Evolutionary conservation across 1,140 invertebrate species (phyloP).

Genomic region (Rhagoletis zephyria): DNA sequence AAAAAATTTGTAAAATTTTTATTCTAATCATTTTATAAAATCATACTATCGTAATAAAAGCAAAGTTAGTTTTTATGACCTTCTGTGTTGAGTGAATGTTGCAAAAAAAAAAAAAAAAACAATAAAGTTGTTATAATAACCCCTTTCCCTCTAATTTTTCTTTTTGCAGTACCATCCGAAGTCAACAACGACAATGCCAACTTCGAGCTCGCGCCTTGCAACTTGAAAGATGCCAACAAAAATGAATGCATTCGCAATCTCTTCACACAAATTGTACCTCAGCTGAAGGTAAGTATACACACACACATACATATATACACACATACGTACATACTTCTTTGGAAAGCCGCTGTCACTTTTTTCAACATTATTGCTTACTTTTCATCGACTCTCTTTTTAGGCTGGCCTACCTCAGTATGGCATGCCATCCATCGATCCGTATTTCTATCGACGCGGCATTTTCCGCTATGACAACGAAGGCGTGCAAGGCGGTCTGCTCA

Average conservation of each 20-base stretch:
- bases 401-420: slow-evolving; percentile 63
- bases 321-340: no score
- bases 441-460: slow-evolving; percentile 68
- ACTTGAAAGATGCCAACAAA: slow-evolving; percentile 62
- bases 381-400: slow-evolving; percentile 14
- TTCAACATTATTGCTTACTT: not conserved
- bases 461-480: slow-evolving; percentile 70
- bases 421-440: slow-evolving; percentile 67
- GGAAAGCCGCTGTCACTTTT: not conserved
- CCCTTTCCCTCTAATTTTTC: not conserved
- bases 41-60: no score
- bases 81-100: no score
- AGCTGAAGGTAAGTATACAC: slow-evolving; percentile 57
- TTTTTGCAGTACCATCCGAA: slow-evolving; percentile 39
- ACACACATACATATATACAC: not conserved
- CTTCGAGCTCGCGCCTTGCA: slow-evolving; percentile 60
- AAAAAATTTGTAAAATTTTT: no score
- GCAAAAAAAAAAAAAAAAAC: no score
- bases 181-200: not conserved
- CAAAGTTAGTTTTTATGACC: no score
- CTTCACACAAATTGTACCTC: slow-evolving; percentile 62
- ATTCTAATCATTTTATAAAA: no score
- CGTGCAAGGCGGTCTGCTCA: slow-evolving; percentile 68
- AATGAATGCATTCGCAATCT: slow-evolving; percentile 67
- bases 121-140: not conserved